Percentiles rank a stretch among this genome's conserved stretches.
phyloP scores from a whole-genome alignment of 2,113 vertebrate species.

The Stigmatopora nigra region DNA sequence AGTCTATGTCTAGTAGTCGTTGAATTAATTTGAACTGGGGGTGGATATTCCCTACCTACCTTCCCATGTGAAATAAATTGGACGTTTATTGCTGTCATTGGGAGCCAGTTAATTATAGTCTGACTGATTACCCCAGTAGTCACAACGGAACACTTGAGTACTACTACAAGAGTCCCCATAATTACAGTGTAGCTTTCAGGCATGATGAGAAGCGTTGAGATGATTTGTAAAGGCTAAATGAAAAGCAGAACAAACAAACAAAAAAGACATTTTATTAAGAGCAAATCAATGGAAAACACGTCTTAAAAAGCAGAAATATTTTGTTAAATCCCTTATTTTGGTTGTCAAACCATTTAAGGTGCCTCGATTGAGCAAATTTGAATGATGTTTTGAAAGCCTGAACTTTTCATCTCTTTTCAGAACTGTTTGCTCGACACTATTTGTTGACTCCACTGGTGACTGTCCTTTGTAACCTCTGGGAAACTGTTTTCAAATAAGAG shows the following conservation, averaged over 20 bases:
- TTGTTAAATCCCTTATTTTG: constrained; percentile 10
- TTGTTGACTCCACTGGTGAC: constrained; percentile 43
- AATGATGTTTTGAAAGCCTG: constrained; percentile 41
- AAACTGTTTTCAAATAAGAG: constrained; percentile 16
- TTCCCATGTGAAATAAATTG: no score
- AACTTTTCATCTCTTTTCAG: constrained; percentile 50
- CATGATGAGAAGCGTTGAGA: constrained; percentile 61
- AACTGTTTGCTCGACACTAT: constrained; percentile 44
- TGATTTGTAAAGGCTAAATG: constrained; percentile 54
- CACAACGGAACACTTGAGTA: constrained; percentile 43
- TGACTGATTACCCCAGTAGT: constrained; percentile 32
- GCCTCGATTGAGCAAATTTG: constrained; percentile 57
- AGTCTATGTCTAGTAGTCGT: no score
- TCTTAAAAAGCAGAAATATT: constrained; percentile 12
- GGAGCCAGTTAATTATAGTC: constrained; percentile 27
- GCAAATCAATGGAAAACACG: constrained; percentile 29
- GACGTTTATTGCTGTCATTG: no score
- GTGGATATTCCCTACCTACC: no score
- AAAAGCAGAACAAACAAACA: constrained; percentile 24
- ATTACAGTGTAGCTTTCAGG: constrained; percentile 65
- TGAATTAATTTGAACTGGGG: no score
- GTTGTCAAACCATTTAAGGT: constrained; percentile 46
- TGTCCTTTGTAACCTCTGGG: constrained; percentile 37
- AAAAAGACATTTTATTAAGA: constrained; percentile 29
- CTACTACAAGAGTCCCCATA: constrained; percentile 55